A percentile compares a stretch with the other conserved stretches of the same genome.
phyloP scores from a whole-genome alignment of 2,797 vertebrate species.

The Coendou prehensilis region DNA sequence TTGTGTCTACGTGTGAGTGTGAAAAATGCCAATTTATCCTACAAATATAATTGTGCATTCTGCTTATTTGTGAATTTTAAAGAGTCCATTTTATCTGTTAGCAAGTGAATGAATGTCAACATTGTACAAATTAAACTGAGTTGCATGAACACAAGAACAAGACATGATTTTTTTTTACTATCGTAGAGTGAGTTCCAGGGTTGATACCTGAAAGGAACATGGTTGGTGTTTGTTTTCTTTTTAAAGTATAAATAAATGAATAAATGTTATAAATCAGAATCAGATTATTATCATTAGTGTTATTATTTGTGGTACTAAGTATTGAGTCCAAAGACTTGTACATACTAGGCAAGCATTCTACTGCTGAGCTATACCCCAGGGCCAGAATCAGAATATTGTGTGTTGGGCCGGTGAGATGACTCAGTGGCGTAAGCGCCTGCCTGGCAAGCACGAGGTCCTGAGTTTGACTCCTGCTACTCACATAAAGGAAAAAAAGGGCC shows the following conservation, averaged over 20 bases:
- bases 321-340: not conserved
- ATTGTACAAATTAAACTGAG: not conserved
- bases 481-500: no score
- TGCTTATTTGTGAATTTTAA: slow-evolving; percentile 34
- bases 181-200: not conserved
- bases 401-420: not conserved
- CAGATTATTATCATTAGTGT: not conserved
- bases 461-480: no score
- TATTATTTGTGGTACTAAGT: not conserved
- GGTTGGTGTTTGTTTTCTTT: not conserved
- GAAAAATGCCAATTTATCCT: slow-evolving; percentile 22
- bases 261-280: not conserved
- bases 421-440: no score
- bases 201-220: not conserved
- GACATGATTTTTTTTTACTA: not conserved
- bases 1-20: not conserved
- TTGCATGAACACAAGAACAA: not conserved
- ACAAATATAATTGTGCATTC: not conserved
- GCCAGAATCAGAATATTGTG: not conserved
- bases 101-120: not conserved
- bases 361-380: not conserved
- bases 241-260: not conserved
- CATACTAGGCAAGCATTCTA: not conserved
- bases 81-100: slow-evolving; percentile 6
- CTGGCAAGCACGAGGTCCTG: no score